phyloP scores from a whole-genome alignment of 2,797 vertebrate genomes.

The Aulostomus chinensis region DNA sequence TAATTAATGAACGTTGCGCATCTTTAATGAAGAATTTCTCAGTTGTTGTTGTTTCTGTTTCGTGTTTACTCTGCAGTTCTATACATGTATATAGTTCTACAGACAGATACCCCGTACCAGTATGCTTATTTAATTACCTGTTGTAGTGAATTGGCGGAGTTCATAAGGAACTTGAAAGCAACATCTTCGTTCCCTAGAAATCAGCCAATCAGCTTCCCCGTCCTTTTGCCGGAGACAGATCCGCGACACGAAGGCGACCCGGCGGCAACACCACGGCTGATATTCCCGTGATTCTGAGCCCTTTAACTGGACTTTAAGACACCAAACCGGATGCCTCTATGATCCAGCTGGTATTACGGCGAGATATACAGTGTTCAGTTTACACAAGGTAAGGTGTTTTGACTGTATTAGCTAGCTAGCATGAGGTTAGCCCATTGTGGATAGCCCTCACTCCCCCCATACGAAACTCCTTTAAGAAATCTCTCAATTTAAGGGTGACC shows the following conservation, averaged over 20 bases:
- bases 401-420: constrained; percentile 7
- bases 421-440: constrained; percentile 31
- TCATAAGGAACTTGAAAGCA: constrained; percentile 41
- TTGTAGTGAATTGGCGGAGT: background rate
- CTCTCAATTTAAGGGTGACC: background rate
- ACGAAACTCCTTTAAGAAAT: constrained; percentile 34
- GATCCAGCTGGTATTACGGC: constrained; percentile 63
- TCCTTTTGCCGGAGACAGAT: constrained; percentile 1
- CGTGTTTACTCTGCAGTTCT: too few species aligned
- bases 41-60: too few species aligned
- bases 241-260: constrained; percentile 9
- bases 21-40: too few species aligned
- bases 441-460: constrained; percentile 3
- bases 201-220: constrained; percentile 16
- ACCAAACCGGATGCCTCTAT: constrained; percentile 69
- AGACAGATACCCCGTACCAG: too few species aligned
- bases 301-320: constrained; percentile 32
- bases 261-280: constrained; percentile 12
- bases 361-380: constrained; percentile 54
- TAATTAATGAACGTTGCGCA: too few species aligned
- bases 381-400: constrained; percentile 67
- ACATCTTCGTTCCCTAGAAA: constrained; percentile 36
- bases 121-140: background rate
- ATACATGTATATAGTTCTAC: too few species aligned
- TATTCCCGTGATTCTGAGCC: constrained; percentile 2